Conservation (phyloP, 2,888 invertebrate genomes). For the Hemicrepidius hirtus region DNA sequence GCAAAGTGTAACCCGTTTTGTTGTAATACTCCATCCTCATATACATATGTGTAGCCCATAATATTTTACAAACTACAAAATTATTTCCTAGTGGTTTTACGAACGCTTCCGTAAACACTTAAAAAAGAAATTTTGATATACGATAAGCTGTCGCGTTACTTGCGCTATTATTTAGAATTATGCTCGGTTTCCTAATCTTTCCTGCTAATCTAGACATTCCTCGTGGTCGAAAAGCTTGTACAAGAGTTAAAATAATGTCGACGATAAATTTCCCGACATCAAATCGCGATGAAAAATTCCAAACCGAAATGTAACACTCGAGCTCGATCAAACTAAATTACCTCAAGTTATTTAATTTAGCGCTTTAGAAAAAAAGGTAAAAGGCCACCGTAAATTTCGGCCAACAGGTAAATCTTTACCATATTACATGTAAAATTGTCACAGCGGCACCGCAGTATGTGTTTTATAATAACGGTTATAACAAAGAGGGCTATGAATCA, state of each 20-base stretch:
- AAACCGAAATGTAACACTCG: constrained; percentile 19
- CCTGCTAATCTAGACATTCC: constrained; percentile 45
- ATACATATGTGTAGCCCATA: neutral
- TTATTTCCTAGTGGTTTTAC: constrained; percentile 45
- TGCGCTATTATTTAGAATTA: constrained; percentile 52
- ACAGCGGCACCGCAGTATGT: constrained; percentile 50
- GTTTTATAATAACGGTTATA: constrained; percentile 58
- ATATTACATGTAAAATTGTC: constrained; percentile 51
- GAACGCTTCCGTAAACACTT: constrained; percentile 44
- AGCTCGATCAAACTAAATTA: constrained; percentile 34
- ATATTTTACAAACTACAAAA: constrained; percentile 38
- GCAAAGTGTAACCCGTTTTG: constrained; percentile 30
- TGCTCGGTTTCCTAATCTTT: constrained; percentile 42
- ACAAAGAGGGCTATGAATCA: constrained; percentile 60
- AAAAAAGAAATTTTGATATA: constrained; percentile 52
- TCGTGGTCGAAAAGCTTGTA: constrained; percentile 46
- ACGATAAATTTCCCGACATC: constrained; percentile 44
- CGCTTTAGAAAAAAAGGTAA: constrained; percentile 28
- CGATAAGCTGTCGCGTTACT: constrained; percentile 51
- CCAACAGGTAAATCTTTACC: constrained; percentile 50
- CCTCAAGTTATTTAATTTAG: constrained; percentile 40
- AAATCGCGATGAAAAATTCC: constrained; percentile 35
- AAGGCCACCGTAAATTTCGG: constrained; percentile 20
- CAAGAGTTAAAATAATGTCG: constrained; percentile 47
- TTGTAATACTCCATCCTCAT: constrained; percentile 8